Percentiles rank a stretch among this genome's conserved stretches.
Evolutionary conservation across 2,888 invertebrate species (phyloP).

Genomic region (Xestoiulus laeticollis): DNA sequence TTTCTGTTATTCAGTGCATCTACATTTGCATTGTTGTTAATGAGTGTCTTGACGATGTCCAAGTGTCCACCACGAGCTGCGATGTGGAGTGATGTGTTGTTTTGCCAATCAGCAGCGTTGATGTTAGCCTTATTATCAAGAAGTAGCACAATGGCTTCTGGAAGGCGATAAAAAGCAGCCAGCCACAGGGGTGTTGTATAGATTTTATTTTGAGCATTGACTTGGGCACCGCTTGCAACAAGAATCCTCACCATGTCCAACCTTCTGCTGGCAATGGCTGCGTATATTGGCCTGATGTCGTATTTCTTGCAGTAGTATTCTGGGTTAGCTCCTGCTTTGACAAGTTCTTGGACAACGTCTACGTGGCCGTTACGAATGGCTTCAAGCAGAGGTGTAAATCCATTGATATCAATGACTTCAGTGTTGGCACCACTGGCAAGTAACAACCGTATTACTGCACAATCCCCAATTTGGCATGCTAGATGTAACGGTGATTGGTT

Average conservation of each 20-base stretch:
- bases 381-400: constrained; percentile 30
- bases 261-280: background rate
- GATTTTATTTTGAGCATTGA: background rate
- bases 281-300: background rate
- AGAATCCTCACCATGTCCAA: background rate
- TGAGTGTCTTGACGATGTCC: background rate
- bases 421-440: constrained; percentile 72
- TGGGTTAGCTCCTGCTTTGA: constrained; percentile 73
- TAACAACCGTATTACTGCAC: background rate
- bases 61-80: background rate
- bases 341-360: constrained; percentile 72
- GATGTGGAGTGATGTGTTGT: background rate
- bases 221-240: background rate
- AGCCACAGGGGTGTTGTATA: background rate
- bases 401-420: constrained; percentile 62
- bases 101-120: background rate
- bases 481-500: background rate
- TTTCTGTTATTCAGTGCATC: background rate
- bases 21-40: background rate
- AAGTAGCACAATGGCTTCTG: background rate
- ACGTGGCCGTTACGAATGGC: constrained; percentile 76
- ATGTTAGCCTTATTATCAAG: background rate
- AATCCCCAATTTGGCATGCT: background rate
- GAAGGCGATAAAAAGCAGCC: background rate
- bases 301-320: constrained; percentile 75